Percentiles rank a stretch among this genome's conserved stretches.
Evolutionary conservation across 2,113 vertebrate genomes (phyloP).

Genomic region (Actenoides lindsayi): DNA sequence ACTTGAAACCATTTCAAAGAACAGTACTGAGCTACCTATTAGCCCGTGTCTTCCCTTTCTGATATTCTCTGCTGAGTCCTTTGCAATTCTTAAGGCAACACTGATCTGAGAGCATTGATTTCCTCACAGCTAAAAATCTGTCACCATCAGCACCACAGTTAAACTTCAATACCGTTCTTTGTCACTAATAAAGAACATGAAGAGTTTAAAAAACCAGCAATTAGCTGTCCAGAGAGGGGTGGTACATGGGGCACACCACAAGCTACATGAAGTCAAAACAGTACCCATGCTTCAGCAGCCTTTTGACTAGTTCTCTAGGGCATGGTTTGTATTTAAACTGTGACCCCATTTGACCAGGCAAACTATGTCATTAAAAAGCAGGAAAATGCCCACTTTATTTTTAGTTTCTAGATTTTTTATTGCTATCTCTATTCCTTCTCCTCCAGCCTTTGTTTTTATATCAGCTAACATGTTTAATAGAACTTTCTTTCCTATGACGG

Average conservation of each 20-base stretch:
- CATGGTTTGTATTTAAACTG: rapidly evolving
- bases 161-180: neutral
- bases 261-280: neutral
- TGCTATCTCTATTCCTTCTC: neutral
- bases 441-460: neutral
- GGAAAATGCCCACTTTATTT: neutral
- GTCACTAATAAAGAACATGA: neutral
- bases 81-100: neutral
- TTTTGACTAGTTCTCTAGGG: neutral
- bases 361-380: neutral
- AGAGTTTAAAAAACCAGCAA: neutral
- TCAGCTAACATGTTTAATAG: neutral
- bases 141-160: neutral
- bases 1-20: neutral
- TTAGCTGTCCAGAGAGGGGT: neutral
- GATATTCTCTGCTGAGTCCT: too few species aligned
- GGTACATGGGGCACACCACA: neutral
- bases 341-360: neutral
- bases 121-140: neutral
- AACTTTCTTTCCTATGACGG: neutral
- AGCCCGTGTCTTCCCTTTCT: neutral
- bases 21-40: neutral
- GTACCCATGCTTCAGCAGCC: neutral
- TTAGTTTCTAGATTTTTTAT: neutral
- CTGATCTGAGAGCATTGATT: neutral